phyloP scores from a whole-genome alignment of 2,113 vertebrate genomes.

The Crotalus horridus region DNA sequence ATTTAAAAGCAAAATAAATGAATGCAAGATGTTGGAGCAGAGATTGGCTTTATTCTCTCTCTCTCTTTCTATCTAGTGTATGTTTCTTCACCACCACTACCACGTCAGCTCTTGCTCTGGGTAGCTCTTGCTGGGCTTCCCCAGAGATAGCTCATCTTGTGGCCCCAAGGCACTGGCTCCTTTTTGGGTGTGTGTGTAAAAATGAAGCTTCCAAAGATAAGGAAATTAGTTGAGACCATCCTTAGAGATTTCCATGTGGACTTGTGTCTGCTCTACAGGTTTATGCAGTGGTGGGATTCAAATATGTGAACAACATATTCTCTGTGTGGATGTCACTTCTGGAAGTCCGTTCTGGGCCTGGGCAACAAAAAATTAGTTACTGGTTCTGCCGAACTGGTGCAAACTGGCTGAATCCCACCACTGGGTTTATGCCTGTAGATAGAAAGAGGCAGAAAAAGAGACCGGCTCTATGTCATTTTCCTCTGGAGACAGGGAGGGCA shows the following conservation, averaged over 20 bases:
- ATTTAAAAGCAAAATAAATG: not conserved
- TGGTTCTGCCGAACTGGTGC: too few species aligned
- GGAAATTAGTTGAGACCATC: not conserved
- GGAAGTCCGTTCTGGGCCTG: too few species aligned
- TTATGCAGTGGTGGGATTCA: not conserved
- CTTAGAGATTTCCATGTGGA: not conserved
- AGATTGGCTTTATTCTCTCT: not conserved
- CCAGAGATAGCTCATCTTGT: not conserved
- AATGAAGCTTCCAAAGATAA: not conserved
- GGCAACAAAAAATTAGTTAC: too few species aligned
- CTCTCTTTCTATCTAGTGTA: too few species aligned
- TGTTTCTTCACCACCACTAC: not conserved
- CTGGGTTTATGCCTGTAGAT: not conserved
- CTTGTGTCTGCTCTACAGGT: not conserved
- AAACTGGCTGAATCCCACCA: too few species aligned
- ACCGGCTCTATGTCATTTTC: not conserved
- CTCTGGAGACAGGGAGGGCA: not conserved
- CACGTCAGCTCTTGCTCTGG: not conserved
- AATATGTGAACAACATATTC: too few species aligned
- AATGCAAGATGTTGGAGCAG: not conserved
- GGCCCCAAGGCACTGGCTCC: not conserved
- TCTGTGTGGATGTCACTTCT: too few species aligned
- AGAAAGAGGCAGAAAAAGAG: not conserved
- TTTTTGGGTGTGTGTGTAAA: not conserved
- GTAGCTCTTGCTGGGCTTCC: not conserved